Evolutionary conservation across 2,888 invertebrate genomes (phyloP), one percentile per base, ranked within the genome.

Genomic region (Exephanes ischioxanthus): DNA sequence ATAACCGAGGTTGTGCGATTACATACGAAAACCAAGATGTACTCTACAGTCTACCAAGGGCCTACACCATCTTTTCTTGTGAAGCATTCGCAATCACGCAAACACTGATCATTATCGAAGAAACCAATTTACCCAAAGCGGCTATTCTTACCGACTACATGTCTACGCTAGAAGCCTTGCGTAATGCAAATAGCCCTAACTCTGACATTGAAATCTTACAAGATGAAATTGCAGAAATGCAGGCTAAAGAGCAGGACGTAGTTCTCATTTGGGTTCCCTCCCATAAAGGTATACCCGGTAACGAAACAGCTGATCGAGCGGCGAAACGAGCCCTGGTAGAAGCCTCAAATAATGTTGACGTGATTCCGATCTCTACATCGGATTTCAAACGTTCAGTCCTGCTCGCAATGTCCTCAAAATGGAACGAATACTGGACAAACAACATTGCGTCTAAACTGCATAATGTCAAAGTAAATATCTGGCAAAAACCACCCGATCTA

Each of bases 181-280:
- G 5, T 5, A 73, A 73, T n/a, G 0, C 26, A 41, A 51, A 61
- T 16, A 14, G 30, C 1, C 14, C 11, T 5, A 22, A 73, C 2
- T 11, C 26, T 0, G 33, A 53, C 14, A 53, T 33, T 0, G 58
- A 73, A 73, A n/a, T 41, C 14, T 33, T 55, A 14, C 73, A 73
- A 33, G 30, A 53, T 1, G n/a, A 58, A 26, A 11, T 58, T 2
- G 0, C 26, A 0, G 37, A 33, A 26, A 26, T 70, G 2, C 3
- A 70, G 22, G 5, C 16, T 26, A 41, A 14, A 51, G 7, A 16
- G 9, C 26, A 51, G 14, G 22, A 33, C 33, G 16, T 70, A 0
- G 11, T 30, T 3, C 9, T 66, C n/a, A n/a, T 37, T 14, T 66
- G 70, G 70, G 30, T 53, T 33, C 70, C 70, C 7, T 71, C 70